Evolutionary conservation across 2,113 vertebrate genomes (phyloP).

Genomic region (Asarcornis scutulata): DNA sequence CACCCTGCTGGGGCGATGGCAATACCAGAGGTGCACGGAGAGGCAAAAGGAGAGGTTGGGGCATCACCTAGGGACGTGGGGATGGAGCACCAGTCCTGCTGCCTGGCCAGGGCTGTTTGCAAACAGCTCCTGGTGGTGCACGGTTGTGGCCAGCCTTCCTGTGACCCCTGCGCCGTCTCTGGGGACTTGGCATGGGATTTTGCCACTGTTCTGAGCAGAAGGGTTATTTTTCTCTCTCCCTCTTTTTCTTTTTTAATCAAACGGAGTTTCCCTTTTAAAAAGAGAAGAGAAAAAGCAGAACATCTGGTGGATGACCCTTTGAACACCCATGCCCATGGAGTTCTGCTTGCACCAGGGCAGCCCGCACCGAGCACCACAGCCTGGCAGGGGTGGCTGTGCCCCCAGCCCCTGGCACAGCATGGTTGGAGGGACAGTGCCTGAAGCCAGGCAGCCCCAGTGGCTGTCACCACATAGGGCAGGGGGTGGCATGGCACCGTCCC

Average conservation of each 20-base stretch:
- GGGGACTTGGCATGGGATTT: not conserved
- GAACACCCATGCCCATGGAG: not conserved
- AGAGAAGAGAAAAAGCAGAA: slow-evolving; percentile 51
- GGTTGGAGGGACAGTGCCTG: rapidly evolving
- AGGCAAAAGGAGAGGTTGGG: not conserved
- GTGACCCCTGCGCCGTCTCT: not conserved
- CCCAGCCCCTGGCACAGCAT: not conserved
- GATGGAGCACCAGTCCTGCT: not conserved
- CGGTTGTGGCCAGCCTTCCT: not conserved
- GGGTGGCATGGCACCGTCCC: not conserved
- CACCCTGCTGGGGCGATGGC: not conserved
- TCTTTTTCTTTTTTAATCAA: not conserved
- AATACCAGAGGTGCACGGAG: not conserved
- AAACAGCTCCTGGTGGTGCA: too few relatives aligned
- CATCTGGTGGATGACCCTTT: not conserved
- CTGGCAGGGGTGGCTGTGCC: not conserved
- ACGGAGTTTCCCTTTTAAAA: not conserved
- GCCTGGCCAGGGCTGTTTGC: not conserved
- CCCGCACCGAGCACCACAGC: not conserved
- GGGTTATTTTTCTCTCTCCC: not conserved
- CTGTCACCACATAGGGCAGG: not conserved
- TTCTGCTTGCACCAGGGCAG: not conserved
- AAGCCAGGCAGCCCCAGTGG: not conserved
- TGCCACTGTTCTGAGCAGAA: not conserved
- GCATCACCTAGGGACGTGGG: not conserved